Base-by-base conservation (phyloP, 1,140 invertebrate genomes). In the Drosophila ogumai region DNA sequence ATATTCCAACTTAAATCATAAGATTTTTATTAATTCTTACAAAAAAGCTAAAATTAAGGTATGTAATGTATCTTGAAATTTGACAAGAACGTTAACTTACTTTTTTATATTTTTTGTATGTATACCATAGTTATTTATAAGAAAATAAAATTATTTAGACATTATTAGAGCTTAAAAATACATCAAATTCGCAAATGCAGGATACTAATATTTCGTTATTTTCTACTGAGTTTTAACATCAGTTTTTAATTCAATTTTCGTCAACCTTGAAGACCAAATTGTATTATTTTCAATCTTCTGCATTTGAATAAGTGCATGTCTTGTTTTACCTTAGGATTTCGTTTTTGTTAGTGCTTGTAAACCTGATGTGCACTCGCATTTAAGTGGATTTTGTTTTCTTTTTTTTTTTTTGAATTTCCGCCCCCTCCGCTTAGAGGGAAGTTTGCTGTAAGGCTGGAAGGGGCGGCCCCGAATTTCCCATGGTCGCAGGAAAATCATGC, bases 351-450 rank as follows among this genome's bases (percentile, higher is more conserved):
- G 66, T 69, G 66, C 66, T 55, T 75, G 52, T 47, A 56, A 66
- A 64, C 43, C 66, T 71, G 72, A 71, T 75, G 80, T 84, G 81
- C 85, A 88, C 80, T 88, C 66, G 50, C 50, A 58, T 75, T 69
- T 90, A 79, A 88, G 84, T 84, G 85, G 74, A 90, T 90, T 81
- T 76, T 82, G 75, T 80, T 65, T 80, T 69, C 65, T 73, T 68
- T 69, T 73, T 72, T 81, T 79, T 79, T 60, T 79, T 80, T 82
- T 32, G 67, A 72, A 82, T 55, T 54, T 65, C 49, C 65, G 41
- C 34, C 54, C 54, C 55, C 64, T 22, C 52, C 40, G 67, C 49
- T 68, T 67, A 66, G 61, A 50, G 75, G 56, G 19, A 50, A 68
- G 31, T 41, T 66, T 52, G 22, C 50, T 43, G 68, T 47, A 67